phyloP scores from a whole-genome alignment of 2,113 vertebrate species.

The Capra hircus region DNA sequence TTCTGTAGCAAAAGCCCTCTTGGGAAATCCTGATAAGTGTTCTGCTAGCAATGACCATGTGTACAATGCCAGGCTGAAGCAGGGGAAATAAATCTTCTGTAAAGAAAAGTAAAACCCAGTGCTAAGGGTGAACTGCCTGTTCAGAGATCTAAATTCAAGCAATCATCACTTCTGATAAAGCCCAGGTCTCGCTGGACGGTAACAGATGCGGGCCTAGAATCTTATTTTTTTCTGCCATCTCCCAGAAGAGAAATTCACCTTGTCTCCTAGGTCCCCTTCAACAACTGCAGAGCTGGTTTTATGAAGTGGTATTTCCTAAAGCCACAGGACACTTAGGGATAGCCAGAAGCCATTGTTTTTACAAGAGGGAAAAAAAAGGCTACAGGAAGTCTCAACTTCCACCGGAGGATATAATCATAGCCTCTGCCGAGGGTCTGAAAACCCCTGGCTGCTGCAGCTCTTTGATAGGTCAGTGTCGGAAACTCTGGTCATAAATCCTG shows the following conservation, averaged over 20 bases:
- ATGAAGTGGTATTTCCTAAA: neutral
- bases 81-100: neutral
- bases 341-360: conserved; percentile 73
- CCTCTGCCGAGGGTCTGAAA: conserved; percentile 61
- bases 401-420: conserved; percentile 63
- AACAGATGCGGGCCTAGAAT: neutral
- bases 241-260: neutral
- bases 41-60: neutral
- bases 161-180: neutral
- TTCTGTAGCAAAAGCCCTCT: neutral
- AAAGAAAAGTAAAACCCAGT: neutral
- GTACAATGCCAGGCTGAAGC: neutral
- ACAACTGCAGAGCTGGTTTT: neutral
- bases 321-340: neutral
- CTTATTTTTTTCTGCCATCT: neutral
- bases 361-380: conserved; percentile 58
- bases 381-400: conserved; percentile 77
- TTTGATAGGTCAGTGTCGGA: conserved; percentile 73
- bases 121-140: neutral
- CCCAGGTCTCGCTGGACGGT: neutral
- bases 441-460: conserved; percentile 63
- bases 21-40: neutral
- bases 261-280: neutral
- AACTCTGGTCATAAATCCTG: conserved; percentile 73
- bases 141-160: neutral